A percentile compares a stretch with the other conserved stretches of the same genome.
Conservation (phyloP, 2,888 invertebrate species). For the Nymphalis c-album region DNA sequence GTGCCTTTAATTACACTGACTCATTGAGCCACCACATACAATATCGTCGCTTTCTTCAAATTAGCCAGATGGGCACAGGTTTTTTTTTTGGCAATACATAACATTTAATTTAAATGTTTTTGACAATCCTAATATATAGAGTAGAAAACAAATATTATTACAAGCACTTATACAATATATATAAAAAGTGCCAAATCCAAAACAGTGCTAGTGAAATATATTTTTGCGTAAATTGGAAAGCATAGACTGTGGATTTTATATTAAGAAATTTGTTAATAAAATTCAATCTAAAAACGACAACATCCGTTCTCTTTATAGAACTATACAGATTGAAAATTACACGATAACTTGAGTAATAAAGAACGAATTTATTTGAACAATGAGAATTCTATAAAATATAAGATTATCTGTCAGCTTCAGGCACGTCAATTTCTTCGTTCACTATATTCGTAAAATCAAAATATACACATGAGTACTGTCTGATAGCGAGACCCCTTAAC, state of each 20-base stretch:
- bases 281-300: too few relatives aligned
- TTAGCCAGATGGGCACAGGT: background rate
- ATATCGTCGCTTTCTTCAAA: background rate
- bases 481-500: background rate
- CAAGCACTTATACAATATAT: background rate
- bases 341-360: background rate
- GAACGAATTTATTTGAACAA: background rate
- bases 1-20: background rate
- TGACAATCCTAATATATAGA: background rate
- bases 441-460: background rate
- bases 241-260: too few relatives aligned
- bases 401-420: too few relatives aligned
- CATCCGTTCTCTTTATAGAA: background rate
- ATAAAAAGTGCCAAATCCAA: slow-evolving; percentile 2
- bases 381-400: background rate
- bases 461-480: background rate
- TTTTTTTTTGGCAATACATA: background rate
- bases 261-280: too few relatives aligned
- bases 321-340: background rate
- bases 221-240: background rate
- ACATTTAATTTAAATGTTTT: background rate
- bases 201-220: background rate
- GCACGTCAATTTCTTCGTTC: too few relatives aligned
- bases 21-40: background rate
- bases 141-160: background rate